phyloP scores from a whole-genome alignment of 53 echinoderm and acorn worm genomes.

The Astropecten irregularis region DNA sequence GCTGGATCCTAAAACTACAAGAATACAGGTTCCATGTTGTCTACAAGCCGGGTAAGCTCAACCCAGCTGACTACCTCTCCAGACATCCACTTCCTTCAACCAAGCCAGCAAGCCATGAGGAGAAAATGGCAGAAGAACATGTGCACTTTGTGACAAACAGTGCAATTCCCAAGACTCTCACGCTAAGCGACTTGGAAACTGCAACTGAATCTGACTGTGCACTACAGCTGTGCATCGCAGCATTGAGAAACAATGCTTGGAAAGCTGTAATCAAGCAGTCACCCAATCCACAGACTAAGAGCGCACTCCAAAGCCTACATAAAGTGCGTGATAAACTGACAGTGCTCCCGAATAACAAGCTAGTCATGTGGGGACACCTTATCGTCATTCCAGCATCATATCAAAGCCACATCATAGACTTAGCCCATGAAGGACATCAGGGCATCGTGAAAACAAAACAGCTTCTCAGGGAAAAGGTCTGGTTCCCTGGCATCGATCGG shows the following conservation, averaged over 20 bases:
- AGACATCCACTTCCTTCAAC: no score
- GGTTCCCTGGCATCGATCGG: no score
- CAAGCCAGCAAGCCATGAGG: constrained; percentile 18
- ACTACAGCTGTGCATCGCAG: constrained; percentile 54
- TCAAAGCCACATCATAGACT: no score
- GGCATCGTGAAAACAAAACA: constrained; percentile 66
- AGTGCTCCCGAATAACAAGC: no score
- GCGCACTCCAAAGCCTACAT: constrained; percentile 10
- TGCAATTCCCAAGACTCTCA: no score
- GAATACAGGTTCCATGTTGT: constrained; percentile 38
- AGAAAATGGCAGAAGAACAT: constrained; percentile 58
- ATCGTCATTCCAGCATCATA: constrained; percentile 52
- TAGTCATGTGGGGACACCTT: constrained; percentile 31
- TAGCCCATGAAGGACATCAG: no score
- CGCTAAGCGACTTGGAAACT: no score
- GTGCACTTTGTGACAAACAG: constrained; percentile 24
- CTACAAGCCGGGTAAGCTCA: no score
- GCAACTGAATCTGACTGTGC: constrained; percentile 36
- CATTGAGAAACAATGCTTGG: no score
- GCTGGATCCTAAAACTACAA: constrained; percentile 63
- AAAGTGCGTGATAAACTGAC: constrained; percentile 55
- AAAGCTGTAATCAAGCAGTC: no score
- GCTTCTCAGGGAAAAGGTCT: constrained; percentile 42
- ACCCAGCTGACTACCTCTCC: no score
- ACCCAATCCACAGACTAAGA: no score